Evolutionary conservation across 2,113 vertebrate species (phyloP).

Genomic region (Labrus mixtus): DNA sequence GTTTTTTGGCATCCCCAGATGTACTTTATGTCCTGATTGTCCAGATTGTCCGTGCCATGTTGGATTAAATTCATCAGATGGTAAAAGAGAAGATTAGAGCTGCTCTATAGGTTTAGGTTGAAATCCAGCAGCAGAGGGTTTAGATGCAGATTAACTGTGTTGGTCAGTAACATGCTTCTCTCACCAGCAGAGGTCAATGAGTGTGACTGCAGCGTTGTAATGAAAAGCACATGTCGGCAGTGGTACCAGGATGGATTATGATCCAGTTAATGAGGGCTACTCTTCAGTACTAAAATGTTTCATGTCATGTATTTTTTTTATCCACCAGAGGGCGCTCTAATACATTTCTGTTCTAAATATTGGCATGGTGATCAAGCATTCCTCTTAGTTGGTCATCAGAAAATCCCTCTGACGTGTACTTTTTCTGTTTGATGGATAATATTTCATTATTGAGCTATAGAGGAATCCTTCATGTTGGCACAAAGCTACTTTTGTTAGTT

Average conservation of each 20-base stretch:
- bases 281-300: not conserved
- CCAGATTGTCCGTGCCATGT: not conserved
- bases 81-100: constrained; percentile 49
- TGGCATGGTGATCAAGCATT: not conserved
- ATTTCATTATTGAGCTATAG: not conserved
- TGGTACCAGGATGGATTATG: too few relatives aligned
- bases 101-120: constrained; percentile 52
- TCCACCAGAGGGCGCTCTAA: constrained; percentile 50
- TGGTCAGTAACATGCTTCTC: constrained; percentile 8
- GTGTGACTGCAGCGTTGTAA: not conserved
- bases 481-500: too few relatives aligned
- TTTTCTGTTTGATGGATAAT: too few relatives aligned
- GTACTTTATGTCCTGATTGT: constrained; percentile 17
- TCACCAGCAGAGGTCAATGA: constrained; percentile 20
- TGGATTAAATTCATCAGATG: constrained; percentile 63
- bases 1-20: constrained; percentile 7
- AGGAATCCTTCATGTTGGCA: not conserved
- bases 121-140: constrained; percentile 35
- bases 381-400: too few relatives aligned
- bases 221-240: not conserved
- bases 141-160: constrained; percentile 48
- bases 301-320: constrained; percentile 1
- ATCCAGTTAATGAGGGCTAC: not conserved
- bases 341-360: not conserved
- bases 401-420: too few relatives aligned